Conservation (phyloP, 2,888 invertebrate genomes). For the Chymomyza procnemis region DNA sequence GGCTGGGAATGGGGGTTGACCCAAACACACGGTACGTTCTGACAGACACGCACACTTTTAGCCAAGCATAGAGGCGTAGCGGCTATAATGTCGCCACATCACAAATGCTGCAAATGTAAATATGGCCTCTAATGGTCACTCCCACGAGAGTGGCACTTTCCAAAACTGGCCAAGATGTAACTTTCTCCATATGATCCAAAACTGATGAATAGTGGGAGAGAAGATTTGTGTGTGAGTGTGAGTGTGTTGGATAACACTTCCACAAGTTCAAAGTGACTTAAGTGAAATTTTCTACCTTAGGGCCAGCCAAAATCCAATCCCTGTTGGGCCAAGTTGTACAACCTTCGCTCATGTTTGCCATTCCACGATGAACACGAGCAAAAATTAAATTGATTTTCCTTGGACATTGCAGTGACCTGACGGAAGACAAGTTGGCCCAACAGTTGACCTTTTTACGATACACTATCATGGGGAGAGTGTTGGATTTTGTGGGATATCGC, state of each 20-base stretch:
- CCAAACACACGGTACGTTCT: not conserved
- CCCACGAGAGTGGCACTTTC: constrained; percentile 34
- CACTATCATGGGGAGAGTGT: not conserved
- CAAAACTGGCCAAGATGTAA: constrained; percentile 44
- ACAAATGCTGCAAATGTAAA: constrained; percentile 57
- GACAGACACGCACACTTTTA: not conserved
- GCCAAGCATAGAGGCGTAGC: not conserved
- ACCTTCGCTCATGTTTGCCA: constrained; percentile 26
- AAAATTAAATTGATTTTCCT: constrained; percentile 69
- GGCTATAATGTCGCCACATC: constrained; percentile 44
- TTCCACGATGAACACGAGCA: constrained; percentile 49
- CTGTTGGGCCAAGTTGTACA: not conserved
- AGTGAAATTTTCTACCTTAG: constrained; percentile 59
- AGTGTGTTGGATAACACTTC: not conserved
- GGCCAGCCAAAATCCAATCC: constrained; percentile 10
- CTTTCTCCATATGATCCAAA: constrained; percentile 45
- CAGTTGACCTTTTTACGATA: not conserved
- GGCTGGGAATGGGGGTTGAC: constrained; percentile 17
- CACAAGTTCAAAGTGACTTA: constrained; percentile 67
- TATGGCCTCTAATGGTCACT: constrained; percentile 56
- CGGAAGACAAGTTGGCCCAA: not conserved
- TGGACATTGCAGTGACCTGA: constrained; percentile 48
- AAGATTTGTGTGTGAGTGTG: not conserved
- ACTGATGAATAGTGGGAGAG: not conserved
- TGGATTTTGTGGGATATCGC: not conserved